Percentiles rank a stretch among this genome's conserved stretches.
phyloP scores from a whole-genome alignment of 1,140 invertebrate species.

The Eubasilissa regina region DNA sequence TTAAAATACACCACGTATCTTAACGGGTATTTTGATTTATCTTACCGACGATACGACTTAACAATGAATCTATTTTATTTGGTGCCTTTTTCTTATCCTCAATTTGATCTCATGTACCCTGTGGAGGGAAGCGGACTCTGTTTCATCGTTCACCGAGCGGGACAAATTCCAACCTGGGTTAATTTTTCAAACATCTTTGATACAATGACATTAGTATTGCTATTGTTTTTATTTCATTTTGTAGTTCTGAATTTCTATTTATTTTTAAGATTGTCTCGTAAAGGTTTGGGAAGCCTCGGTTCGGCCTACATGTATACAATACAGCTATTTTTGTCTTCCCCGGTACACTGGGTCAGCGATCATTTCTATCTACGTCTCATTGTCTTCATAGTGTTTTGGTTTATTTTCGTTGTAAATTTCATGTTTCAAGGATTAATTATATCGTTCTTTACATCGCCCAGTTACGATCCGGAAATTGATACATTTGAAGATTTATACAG shows the following conservation, averaged over 20 bases:
- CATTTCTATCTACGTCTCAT: constrained; percentile 40
- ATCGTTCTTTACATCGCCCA: constrained; percentile 67
- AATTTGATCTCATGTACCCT: constrained; percentile 45
- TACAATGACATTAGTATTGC: constrained; percentile 16
- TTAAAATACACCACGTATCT: constrained; percentile 37
- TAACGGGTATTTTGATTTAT: constrained; percentile 44
- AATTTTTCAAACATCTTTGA: constrained; percentile 53
- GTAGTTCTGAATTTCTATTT: constrained; percentile 35
- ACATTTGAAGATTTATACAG: constrained; percentile 68
- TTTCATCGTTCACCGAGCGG: constrained; percentile 51
- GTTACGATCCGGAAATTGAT: constrained; percentile 66
- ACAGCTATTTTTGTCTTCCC: constrained; percentile 45
- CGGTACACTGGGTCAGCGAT: constrained; percentile 43
- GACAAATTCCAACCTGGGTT: constrained; percentile 42
- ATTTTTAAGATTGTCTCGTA: constrained; percentile 21
- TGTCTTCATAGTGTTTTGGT: constrained; percentile 52
- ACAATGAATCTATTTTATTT: constrained; percentile 41
- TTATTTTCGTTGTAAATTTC: constrained; percentile 56
- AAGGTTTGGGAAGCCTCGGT: constrained; percentile 14
- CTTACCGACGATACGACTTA: constrained; percentile 42
- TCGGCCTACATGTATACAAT: constrained; percentile 36
- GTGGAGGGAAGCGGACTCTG: constrained; percentile 54
- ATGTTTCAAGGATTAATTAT: constrained; percentile 66
- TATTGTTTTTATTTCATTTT: constrained; percentile 30
- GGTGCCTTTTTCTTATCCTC: constrained; percentile 39